A percentile compares a stretch with the other conserved stretches of the same genome.
Evolutionary conservation across 2,888 invertebrate species (phyloP).

Genomic region (Biston stratarius): DNA sequence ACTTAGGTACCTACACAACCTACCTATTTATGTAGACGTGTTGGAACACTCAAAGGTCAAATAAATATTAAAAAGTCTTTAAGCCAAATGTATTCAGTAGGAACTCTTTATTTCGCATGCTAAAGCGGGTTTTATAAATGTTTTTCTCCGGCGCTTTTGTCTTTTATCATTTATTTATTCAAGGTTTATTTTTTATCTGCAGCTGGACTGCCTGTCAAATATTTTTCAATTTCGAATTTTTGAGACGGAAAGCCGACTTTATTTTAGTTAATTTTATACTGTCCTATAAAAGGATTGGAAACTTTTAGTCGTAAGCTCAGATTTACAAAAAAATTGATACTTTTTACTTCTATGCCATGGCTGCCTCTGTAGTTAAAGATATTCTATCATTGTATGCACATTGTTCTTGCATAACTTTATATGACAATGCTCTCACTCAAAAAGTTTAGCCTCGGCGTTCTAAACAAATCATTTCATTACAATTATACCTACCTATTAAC

Average conservation of each 20-base stretch:
- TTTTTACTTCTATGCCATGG: too few relatives aligned
- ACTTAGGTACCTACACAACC: constrained; percentile 1
- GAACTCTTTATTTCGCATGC: constrained; percentile 30
- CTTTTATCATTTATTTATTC: constrained; percentile 34
- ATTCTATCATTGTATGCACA: too few relatives aligned
- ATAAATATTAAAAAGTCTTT: constrained; percentile 49
- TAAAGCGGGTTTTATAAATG: constrained; percentile 12
- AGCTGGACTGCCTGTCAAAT: constrained; percentile 18
- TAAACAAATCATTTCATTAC: too few relatives aligned
- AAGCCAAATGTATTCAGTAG: constrained; percentile 44
- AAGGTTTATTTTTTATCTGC: constrained; percentile 22
- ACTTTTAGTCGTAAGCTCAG: too few relatives aligned
- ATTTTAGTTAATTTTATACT: not conserved
- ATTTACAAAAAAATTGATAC: too few relatives aligned
- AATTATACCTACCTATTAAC: too few relatives aligned
- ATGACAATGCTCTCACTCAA: too few relatives aligned
- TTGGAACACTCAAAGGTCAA: constrained; percentile 27
- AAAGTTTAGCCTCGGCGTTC: too few relatives aligned
- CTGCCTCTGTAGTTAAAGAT: too few relatives aligned
- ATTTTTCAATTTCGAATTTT: constrained; percentile 17
- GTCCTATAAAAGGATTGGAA: too few relatives aligned
- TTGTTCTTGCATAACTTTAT: too few relatives aligned
- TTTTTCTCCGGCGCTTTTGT: constrained; percentile 13
- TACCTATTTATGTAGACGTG: not conserved
- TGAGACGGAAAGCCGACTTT: not conserved